A percentile compares a stretch with the other conserved stretches of the same genome.
Evolutionary conservation across 2,888 invertebrate genomes (phyloP).

Genomic region (Drosophila villosipedis): DNA sequence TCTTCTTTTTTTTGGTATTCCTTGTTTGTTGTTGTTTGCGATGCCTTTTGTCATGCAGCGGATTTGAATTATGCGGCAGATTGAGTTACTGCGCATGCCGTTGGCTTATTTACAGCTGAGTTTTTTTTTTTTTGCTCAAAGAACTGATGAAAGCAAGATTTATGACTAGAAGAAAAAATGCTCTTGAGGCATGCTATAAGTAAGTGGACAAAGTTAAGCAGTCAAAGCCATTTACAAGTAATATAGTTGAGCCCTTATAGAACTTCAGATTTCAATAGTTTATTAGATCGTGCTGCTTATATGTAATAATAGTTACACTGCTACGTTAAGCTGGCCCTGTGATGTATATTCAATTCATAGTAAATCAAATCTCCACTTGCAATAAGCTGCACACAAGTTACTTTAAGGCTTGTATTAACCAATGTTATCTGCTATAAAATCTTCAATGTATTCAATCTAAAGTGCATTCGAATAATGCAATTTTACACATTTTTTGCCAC

Average conservation of each 20-base stretch:
- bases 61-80: conserved; percentile 73
- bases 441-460: neutral
- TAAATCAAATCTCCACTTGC: neutral
- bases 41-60: conserved; percentile 44
- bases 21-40: conserved; percentile 15
- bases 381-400: neutral
- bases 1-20: conserved; percentile 7
- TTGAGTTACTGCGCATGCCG: conserved; percentile 72
- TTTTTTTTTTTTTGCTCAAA: conserved; percentile 15
- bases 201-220: neutral
- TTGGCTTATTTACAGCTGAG: conserved; percentile 63
- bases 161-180: neutral
- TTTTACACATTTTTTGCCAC: conserved; percentile 11
- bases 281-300: neutral
- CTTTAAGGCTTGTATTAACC: neutral
- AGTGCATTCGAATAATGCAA: conserved; percentile 2
- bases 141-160: conserved; percentile 42
- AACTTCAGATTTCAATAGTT: neutral
- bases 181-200: neutral
- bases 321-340: neutral
- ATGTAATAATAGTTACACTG: neutral
- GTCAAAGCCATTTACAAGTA: conserved; percentile 12
- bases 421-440: neutral
- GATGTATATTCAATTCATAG: neutral
- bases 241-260: neutral